Conservation (phyloP, 2,888 invertebrate genomes). For the Netelia fuscicornis region DNA sequence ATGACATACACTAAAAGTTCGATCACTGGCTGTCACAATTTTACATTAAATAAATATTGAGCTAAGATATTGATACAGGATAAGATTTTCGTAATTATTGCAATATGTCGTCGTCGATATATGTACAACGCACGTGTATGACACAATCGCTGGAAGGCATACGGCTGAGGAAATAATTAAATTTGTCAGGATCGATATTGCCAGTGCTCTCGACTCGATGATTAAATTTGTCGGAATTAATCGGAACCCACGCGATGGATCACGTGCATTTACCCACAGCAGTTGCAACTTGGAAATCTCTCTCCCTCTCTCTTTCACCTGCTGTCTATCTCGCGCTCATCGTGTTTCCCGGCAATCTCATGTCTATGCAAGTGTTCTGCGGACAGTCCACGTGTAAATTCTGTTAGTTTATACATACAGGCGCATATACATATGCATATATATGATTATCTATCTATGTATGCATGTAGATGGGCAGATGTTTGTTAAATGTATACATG, state of each 20-base stretch:
- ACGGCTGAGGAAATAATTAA: constrained; percentile 59
- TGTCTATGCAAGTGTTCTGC: constrained; percentile 44
- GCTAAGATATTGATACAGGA: no score
- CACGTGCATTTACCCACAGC: constrained; percentile 28
- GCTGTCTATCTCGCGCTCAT: constrained; percentile 9
- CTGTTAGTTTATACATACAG: constrained; percentile 6
- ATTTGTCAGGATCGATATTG: constrained; percentile 65
- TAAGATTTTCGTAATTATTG: background rate
- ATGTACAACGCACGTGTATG: background rate
- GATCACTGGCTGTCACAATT: no score
- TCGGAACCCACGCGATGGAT: constrained; percentile 50
- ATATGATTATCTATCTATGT: background rate
- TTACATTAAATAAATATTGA: no score
- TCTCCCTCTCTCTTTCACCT: background rate
- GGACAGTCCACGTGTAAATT: constrained; percentile 27
- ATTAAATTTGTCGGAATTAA: constrained; percentile 70
- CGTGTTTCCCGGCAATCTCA: constrained; percentile 14
- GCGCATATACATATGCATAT: constrained; percentile 4
- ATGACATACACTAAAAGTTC: no score
- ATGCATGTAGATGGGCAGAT: background rate
- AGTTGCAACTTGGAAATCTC: constrained; percentile 44
- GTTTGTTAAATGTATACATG: background rate
- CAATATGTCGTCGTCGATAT: constrained; percentile 25
- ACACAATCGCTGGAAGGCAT: constrained; percentile 26
- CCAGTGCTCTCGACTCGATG: constrained; percentile 58